These are phyloP conservation scores for Altica lythri DNA, from an alignment of 2,888 invertebrate genomes.

Conservation along the genomic window DNA sequence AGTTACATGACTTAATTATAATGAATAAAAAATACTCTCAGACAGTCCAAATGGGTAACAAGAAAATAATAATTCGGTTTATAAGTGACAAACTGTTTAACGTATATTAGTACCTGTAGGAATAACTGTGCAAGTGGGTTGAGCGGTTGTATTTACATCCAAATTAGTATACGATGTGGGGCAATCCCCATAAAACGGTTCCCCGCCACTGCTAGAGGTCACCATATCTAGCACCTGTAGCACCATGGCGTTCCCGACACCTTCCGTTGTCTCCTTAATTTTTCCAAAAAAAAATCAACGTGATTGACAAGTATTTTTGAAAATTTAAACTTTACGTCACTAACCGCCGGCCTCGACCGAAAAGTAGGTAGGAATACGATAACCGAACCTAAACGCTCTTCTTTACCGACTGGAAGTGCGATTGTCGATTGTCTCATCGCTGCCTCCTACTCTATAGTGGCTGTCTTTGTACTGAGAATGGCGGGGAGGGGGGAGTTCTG, in stretches of 20 bases:
- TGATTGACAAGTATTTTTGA: too few species aligned
- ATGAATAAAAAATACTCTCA: too few species aligned
- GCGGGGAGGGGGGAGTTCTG: constrained; percentile 21
- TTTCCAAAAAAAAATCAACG: too few species aligned
- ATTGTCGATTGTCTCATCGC: constrained; percentile 28
- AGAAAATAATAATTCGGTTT: too few species aligned
- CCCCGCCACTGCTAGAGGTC: constrained; percentile 65
- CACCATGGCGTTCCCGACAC: constrained; percentile 70
- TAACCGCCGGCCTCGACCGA: constrained; percentile 7
- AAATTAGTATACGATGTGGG: constrained; percentile 58
- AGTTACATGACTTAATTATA: too few species aligned
- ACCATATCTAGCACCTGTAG: constrained; percentile 72
- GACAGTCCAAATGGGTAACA: too few species aligned
- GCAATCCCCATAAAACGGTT: constrained; percentile 73
- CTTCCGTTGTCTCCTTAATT: constrained; percentile 51
- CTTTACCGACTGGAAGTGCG: constrained; percentile 35
- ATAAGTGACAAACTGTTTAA: too few species aligned
- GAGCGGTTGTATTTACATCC: constrained; percentile 55
- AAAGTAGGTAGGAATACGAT: not conserved
- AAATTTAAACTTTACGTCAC: constrained; percentile 19
- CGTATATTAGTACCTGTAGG: constrained; percentile 52
- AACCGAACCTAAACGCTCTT: constrained; percentile 2
- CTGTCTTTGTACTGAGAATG: constrained; percentile 19
- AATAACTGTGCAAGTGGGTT: constrained; percentile 56
- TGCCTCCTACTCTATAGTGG: constrained; percentile 25